phyloP scores from a whole-genome alignment of 2,113 vertebrate genomes.

The Salvator merianae region DNA sequence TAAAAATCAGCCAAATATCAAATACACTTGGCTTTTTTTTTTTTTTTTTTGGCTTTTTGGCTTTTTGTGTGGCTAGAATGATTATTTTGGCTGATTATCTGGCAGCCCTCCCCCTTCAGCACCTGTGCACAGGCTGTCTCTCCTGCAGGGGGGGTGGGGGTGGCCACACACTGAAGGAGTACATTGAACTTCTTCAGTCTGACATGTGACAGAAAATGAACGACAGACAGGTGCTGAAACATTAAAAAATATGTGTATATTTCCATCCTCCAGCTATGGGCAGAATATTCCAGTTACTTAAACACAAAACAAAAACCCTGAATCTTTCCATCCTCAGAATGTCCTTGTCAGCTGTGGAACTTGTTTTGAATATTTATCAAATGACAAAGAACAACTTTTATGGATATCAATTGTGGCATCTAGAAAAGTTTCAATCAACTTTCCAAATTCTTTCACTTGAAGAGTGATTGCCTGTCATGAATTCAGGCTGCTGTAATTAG shows the following conservation, averaged over 20 bases:
- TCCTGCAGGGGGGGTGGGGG: too few species aligned
- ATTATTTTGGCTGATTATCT: too few species aligned
- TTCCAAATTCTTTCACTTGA: not conserved
- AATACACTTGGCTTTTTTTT: too few species aligned
- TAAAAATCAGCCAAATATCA: too few species aligned
- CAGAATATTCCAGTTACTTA: not conserved
- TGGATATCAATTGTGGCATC: not conserved
- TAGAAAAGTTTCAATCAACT: conserved; percentile 27
- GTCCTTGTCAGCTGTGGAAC: conserved; percentile 16
- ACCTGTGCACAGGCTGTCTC: too few species aligned
- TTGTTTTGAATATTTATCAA: conserved; percentile 34
- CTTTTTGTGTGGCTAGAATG: too few species aligned
- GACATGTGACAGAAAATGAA: conserved; percentile 22
- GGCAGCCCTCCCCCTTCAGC: too few species aligned
- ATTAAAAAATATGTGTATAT: not conserved
- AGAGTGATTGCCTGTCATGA: not conserved
- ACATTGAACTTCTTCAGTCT: conserved; percentile 18
- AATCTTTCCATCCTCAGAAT: conserved; percentile 8
- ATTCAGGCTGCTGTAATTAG: conserved; percentile 43
- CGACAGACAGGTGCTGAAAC: not conserved
- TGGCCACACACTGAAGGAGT: conserved; percentile 4
- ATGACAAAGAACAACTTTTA: not conserved
- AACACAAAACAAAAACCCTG: not conserved
- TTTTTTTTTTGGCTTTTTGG: too few species aligned
- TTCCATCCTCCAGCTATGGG: not conserved